Evolutionary conservation across 1,140 invertebrate genomes (phyloP).

Genomic region (Matsumurasca onukii): DNA sequence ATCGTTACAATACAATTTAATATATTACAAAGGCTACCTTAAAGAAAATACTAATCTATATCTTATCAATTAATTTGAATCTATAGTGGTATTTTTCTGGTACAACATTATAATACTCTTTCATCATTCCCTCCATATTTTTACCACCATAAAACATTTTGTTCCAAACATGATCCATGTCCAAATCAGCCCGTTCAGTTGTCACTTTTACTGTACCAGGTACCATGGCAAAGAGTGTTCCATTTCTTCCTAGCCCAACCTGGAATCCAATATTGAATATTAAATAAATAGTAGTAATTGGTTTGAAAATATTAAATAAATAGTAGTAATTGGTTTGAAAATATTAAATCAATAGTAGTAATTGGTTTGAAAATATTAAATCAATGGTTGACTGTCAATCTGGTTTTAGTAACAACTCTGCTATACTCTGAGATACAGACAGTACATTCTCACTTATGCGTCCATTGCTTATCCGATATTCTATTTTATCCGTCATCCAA

Average conservation of each 20-base stretch:
- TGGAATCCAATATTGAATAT: neutral
- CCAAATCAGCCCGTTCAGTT: neutral
- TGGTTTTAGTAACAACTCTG: neutral
- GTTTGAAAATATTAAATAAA: too few species aligned
- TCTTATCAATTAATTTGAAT: conserved; percentile 7
- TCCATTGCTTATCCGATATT: too few species aligned
- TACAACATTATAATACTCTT: conserved; percentile 13
- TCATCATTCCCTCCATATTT: neutral
- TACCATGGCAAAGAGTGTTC: neutral
- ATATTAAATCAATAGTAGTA: too few species aligned
- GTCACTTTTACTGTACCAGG: neutral
- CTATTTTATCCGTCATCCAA: too few species aligned
- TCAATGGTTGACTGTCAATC: neutral
- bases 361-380: too few species aligned
- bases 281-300: too few species aligned
- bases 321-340: too few species aligned
- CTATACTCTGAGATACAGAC: neutral
- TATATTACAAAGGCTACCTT: neutral
- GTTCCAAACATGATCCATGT: conserved; percentile 3
- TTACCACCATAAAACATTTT: neutral
- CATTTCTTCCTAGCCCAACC: conserved; percentile 12
- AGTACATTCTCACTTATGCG: neutral
- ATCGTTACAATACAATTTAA: neutral
- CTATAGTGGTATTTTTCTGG: conserved; percentile 9
- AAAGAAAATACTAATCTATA: neutral